Percentiles rank a stretch among this genome's conserved stretches.
Evolutionary conservation across 2,113 vertebrate species (phyloP).

Genomic region (Mormoops blainvillei): DNA sequence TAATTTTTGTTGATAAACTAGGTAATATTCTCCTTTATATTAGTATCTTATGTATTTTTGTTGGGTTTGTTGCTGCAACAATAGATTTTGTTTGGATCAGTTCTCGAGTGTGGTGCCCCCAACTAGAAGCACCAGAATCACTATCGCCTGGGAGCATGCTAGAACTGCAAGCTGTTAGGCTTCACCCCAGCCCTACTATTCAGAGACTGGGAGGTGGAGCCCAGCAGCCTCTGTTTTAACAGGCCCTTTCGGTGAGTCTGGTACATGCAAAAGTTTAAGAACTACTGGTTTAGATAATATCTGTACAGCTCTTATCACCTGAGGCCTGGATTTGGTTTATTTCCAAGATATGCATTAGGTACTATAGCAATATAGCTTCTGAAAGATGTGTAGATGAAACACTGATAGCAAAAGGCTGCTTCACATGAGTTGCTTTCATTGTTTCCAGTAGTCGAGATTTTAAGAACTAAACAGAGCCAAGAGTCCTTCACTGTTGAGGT

Average conservation of each 20-base stretch:
- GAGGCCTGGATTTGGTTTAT: conserved; percentile 51
- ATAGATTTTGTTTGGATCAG: not conserved
- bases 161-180: not conserved
- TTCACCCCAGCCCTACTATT: not conserved
- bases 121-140: not conserved
- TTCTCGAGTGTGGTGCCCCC: not conserved
- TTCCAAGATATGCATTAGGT: conserved; percentile 21
- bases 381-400: conserved; percentile 12
- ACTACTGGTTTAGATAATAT: conserved; percentile 31
- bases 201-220: not conserved
- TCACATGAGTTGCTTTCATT: conserved; percentile 28
- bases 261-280: not conserved
- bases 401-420: not conserved
- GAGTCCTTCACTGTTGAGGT: not conserved
- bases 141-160: not conserved
- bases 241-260: not conserved
- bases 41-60: not conserved
- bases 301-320: not conserved
- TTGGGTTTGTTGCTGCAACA: not conserved
- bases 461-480: conserved; percentile 36
- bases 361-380: conserved; percentile 24
- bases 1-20: conserved; percentile 30
- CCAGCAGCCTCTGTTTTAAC: not conserved
- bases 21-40: not conserved
- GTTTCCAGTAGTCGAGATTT: conserved; percentile 42